phyloP scores from a whole-genome alignment of 2,113 vertebrate species.

The Etheostoma cragini region DNA sequence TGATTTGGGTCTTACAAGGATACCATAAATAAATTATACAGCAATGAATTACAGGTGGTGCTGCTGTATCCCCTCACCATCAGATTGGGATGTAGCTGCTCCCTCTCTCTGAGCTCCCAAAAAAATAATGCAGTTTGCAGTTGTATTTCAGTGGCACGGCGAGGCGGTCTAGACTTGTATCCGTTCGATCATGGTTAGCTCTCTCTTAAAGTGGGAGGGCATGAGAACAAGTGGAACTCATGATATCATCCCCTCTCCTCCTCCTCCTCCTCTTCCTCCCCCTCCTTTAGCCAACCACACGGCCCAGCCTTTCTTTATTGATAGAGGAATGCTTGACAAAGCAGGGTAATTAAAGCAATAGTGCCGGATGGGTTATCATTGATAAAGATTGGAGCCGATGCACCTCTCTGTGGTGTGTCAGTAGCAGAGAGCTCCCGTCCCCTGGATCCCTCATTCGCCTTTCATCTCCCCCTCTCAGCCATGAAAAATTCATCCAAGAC shows the following conservation, averaged over 20 bases:
- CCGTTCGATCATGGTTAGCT: constrained; percentile 57
- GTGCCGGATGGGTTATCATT: constrained; percentile 73
- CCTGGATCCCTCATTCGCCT: constrained; percentile 81
- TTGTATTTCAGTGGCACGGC: constrained; percentile 14
- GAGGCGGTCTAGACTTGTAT: constrained; percentile 34
- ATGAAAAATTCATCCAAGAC: constrained; percentile 90
- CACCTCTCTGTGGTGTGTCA: constrained; percentile 83
- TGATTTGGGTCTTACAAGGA: constrained; percentile 49
- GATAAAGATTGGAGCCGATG: constrained; percentile 86
- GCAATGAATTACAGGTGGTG: constrained; percentile 60
- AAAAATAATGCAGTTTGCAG: constrained; percentile 23
- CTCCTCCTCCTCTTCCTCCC: constrained; percentile 19
- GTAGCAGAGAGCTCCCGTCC: constrained; percentile 79
- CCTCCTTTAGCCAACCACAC: constrained; percentile 42
- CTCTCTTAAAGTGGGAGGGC: constrained; percentile 56
- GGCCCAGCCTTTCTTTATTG: constrained; percentile 63
- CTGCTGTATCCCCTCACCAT: constrained; percentile 25
- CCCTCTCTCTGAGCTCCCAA: constrained; percentile 5
- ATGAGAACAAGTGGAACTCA: constrained; percentile 43
- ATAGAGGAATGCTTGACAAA: constrained; percentile 75
- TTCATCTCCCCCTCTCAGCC: constrained; percentile 85
- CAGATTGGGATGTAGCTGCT: constrained; percentile 26
- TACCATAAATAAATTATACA: constrained; percentile 62
- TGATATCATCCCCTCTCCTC: constrained; percentile 26
- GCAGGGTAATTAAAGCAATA: constrained; percentile 83